Conservation (phyloP, 2,797 vertebrate species). For the Rhabdophis nuchalis region DNA sequence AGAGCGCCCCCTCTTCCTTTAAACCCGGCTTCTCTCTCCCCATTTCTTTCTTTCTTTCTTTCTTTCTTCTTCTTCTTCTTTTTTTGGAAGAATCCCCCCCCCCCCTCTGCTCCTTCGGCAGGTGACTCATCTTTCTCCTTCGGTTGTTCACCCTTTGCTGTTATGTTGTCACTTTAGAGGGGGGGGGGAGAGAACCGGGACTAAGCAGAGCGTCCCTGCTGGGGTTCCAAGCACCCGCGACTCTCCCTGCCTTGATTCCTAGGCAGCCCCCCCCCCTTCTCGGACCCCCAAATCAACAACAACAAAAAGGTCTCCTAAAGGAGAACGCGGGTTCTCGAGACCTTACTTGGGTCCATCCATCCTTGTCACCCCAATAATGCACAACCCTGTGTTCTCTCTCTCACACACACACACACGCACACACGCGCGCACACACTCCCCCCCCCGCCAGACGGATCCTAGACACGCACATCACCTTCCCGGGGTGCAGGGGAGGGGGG, state of each 20-base stretch:
- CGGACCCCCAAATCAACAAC: background rate
- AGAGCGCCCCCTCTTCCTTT: background rate
- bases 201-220: background rate
- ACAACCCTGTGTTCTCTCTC: no score
- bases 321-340: background rate
- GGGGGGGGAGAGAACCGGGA: background rate
- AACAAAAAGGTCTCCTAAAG: background rate
- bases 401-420: no score
- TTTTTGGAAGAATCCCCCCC: fast-evolving
- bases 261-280: background rate
- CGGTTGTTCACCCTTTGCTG: background rate
- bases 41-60: no score
- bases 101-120: background rate
- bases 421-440: no score
- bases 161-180: background rate
- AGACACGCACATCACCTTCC: background rate
- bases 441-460: no score
- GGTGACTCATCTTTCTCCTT: background rate
- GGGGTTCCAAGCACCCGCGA: background rate
- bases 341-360: background rate
- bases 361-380: background rate
- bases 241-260: background rate
- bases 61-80: background rate
- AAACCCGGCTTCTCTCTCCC: background rate
- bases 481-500: background rate